Conservation (phyloP, 2,113 vertebrate species). For the Hyla sarda region DNA sequence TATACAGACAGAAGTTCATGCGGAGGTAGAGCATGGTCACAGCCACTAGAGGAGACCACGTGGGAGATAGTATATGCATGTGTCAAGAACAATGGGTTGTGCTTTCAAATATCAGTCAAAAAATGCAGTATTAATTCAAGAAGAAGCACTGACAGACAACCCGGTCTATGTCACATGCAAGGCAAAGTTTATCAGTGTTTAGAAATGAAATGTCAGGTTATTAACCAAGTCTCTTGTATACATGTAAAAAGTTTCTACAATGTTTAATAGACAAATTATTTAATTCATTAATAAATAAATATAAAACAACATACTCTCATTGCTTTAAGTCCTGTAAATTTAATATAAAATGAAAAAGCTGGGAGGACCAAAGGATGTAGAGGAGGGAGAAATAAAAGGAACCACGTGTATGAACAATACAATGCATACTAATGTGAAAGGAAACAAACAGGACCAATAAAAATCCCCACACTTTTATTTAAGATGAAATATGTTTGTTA, state of each 20-base stretch:
- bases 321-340: no score
- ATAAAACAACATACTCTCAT: no score
- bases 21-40: background rate
- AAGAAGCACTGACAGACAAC: background rate
- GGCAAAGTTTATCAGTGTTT: constrained; percentile 11
- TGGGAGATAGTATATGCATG: background rate
- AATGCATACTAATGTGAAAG: no score
- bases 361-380: no score
- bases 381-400: no score
- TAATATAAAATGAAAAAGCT: no score
- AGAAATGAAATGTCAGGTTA: background rate
- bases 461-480: no score
- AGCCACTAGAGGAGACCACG: background rate
- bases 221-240: background rate
- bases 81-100: background rate
- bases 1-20: background rate
- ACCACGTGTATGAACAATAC: no score
- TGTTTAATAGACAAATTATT: background rate
- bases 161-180: background rate
- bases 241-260: background rate
- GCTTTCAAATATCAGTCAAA: background rate
- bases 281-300: background rate
- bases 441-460: no score
- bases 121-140: constrained; percentile 33
- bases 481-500: no score